phyloP scores from a whole-genome alignment of 2,797 vertebrate species.

The Simalia tracyae region DNA sequence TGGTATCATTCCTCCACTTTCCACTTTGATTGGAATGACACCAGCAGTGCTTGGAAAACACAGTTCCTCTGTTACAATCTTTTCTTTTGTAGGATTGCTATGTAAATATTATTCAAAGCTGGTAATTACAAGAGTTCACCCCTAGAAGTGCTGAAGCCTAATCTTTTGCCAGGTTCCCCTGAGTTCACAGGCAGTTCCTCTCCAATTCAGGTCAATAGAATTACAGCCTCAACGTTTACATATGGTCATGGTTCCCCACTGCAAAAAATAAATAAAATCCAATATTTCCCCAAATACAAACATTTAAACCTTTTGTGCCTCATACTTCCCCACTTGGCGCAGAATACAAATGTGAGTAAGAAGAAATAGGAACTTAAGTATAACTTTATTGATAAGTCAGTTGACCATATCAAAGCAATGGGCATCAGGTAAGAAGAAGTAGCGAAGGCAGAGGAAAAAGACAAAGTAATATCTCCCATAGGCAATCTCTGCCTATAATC shows the following conservation, averaged over 20 bases:
- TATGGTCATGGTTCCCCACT: background rate
- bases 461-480: background rate
- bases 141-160: background rate
- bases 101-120: background rate
- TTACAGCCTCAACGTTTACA: background rate
- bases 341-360: background rate
- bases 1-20: background rate
- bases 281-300: conserved; percentile 11
- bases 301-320: background rate
- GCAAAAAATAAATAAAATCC: background rate
- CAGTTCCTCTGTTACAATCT: background rate
- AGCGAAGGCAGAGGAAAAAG: background rate
- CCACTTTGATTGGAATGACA: background rate
- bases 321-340: background rate
- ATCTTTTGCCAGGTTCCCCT: background rate
- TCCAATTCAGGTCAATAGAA: background rate
- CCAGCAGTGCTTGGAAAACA: background rate
- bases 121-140: background rate
- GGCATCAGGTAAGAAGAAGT: background rate
- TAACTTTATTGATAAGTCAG: background rate
- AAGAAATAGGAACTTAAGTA: background rate
- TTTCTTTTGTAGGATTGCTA: background rate
- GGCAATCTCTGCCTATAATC: background rate
- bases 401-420: background rate
- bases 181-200: background rate